Evolutionary conservation across 2,888 invertebrate genomes (phyloP), one percentile per base, ranked within the genome.

Genomic region (Abrostola triplasia): DNA sequence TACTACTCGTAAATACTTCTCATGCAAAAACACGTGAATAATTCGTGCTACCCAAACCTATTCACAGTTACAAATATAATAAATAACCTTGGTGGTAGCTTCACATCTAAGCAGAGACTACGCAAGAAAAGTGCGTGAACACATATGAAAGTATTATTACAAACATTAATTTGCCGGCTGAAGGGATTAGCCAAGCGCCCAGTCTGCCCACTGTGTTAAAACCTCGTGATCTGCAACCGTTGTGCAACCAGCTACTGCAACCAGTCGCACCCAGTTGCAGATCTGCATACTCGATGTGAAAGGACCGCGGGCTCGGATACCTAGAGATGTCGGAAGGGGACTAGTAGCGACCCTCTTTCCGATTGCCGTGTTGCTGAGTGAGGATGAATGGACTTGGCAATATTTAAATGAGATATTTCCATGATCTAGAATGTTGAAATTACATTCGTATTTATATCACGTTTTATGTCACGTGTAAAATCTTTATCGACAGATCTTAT

Each of bases 161-260:
- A 73, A 48, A 67, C 66, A 69, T 50, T 8, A 8, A 63, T 52
- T 52, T 49, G 13, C 24, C 36, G 49, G 58, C 42, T 5, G 61
- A 67, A 73, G 71, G 67, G 60, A 77, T 77, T 77, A 75, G 67
- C 75, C 75, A 77, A 77, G 11, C 5, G n/a, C 65, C 41, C 24
- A 35, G 51, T 63, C 61, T 24, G 53, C 59, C 70, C 64, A 40
- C 70, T 77, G 41, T 77, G 77, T 67, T 75, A 65, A 69, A 77
- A 77, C 58, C 6, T 7, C 2, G 52, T 62, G 51, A 68, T 66
- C 72, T 67, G 69, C 56, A 57, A 49, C 8, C 10, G 61, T 73
- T 73, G 56, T 36, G 70, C 60, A 72, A 73, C 36, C 42, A 24
- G 56, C 58, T 37, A 36, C 51, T 66, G 66, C 59, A 59, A 60